Conservation (phyloP, 1,140 invertebrate genomes). For the Tetramorium simillimum region DNA sequence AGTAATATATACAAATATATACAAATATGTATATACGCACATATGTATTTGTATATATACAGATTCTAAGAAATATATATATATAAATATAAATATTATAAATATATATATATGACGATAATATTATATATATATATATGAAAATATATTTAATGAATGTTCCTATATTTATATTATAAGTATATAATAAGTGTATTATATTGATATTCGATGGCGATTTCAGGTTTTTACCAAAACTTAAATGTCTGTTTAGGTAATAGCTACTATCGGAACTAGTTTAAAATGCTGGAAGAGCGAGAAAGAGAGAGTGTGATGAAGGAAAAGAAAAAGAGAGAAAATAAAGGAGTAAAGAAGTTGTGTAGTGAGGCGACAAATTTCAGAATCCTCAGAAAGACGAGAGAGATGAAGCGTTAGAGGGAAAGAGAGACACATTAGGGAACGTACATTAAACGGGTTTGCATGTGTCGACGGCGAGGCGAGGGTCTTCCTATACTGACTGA, state of each 20-base stretch:
- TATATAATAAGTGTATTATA: slow-evolving; percentile 83
- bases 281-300: slow-evolving; percentile 68
- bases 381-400: slow-evolving; percentile 26
- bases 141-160: slow-evolving; percentile 86
- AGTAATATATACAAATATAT: slow-evolving; percentile 80
- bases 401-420: neutral
- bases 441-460: slow-evolving; percentile 64
- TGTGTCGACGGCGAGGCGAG: slow-evolving; percentile 80
- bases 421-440: slow-evolving; percentile 42
- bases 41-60: slow-evolving; percentile 72
- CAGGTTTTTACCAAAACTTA: slow-evolving; percentile 83
- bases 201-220: slow-evolving; percentile 85
- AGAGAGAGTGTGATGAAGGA: neutral
- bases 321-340: slow-evolving; percentile 27
- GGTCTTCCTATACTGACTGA: slow-evolving; percentile 86
- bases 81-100: slow-evolving; percentile 77
- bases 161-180: slow-evolving; percentile 85
- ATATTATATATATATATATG: slow-evolving; percentile 80
- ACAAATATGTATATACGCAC: slow-evolving; percentile 75
- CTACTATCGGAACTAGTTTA: slow-evolving; percentile 62
- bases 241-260: slow-evolving; percentile 79
- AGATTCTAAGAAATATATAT: slow-evolving; percentile 70
- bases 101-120: slow-evolving; percentile 80
- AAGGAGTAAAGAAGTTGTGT: slow-evolving; percentile 5
- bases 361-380: slow-evolving; percentile 51